A percentile compares a stretch with the other conserved stretches of the same genome.
These are phyloP conservation scores for Dendroctonus ponderosae DNA, from an alignment of 1,140 invertebrate species.

Conservation along the genomic window DNA sequence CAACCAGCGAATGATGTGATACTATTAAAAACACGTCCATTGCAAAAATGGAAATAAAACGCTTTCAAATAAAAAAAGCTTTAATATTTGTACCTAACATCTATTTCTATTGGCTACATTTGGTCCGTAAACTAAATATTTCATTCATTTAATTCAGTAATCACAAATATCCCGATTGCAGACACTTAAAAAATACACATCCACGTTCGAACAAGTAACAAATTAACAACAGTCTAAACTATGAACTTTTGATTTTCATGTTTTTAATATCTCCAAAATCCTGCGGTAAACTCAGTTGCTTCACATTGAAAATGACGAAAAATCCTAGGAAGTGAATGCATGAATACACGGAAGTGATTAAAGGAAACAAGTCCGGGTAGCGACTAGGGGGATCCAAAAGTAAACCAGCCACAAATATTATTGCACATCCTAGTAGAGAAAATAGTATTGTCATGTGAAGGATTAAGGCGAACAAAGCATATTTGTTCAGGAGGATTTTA, in stretches of 20 bases:
- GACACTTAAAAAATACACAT: too few species aligned
- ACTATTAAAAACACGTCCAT: too few species aligned
- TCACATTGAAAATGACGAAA: conserved; percentile 77
- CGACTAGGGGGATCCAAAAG: conserved; percentile 65
- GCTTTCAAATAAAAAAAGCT: too few species aligned
- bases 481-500: conserved; percentile 39
- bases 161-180: too few species aligned
- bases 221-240: neutral
- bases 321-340: conserved; percentile 83
- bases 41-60: too few species aligned
- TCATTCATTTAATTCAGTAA: too few species aligned
- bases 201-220: too few species aligned
- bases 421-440: conserved; percentile 62
- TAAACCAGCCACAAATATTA: conserved; percentile 60
- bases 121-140: too few species aligned
- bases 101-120: too few species aligned
- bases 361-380: conserved; percentile 84
- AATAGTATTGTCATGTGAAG: conserved; percentile 52
- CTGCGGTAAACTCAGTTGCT: conserved; percentile 62
- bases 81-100: too few species aligned
- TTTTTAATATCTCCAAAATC: conserved; percentile 45
- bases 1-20: too few species aligned
- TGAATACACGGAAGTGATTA: conserved; percentile 78
- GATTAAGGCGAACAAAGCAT: conserved; percentile 41
- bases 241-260: conserved; percentile 42